phyloP scores from a whole-genome alignment of 2,888 invertebrate genomes.

The Adelognathus sp. region DNA sequence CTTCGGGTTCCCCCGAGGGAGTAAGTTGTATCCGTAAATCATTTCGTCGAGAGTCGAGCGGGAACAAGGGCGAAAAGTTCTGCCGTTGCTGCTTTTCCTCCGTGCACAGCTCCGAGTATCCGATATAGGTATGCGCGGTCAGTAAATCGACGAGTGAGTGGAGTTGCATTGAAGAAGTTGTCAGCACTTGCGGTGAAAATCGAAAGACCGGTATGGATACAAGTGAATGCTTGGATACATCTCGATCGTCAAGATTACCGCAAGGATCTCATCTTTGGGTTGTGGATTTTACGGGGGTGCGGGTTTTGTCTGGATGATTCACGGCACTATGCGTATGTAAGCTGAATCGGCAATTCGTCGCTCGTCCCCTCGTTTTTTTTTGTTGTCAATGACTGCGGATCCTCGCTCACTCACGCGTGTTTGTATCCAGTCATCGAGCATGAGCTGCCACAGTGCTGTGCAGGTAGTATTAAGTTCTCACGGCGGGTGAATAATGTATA shows the following conservation, averaged over 20 bases:
- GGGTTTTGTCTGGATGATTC: neutral
- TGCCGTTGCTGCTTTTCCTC: conserved; percentile 29
- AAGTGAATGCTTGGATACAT: conserved; percentile 6
- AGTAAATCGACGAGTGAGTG: neutral
- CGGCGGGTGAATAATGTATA: conserved; percentile 21
- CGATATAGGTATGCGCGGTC: neutral
- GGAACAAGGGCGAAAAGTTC: conserved; percentile 53
- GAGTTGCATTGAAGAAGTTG: conserved; percentile 31
- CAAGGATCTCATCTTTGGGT: neutral
- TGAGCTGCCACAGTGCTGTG: conserved; percentile 21
- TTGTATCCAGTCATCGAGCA: conserved; percentile 34
- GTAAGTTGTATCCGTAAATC: conserved; percentile 59
- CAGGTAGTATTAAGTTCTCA: conserved; percentile 63
- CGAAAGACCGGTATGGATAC: neutral
- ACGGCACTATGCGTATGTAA: neutral
- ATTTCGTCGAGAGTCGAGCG: conserved; percentile 55
- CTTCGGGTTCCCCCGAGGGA: conserved; percentile 50
- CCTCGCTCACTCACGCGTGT: conserved; percentile 22
- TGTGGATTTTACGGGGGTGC: neutral
- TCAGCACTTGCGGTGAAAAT: conserved; percentile 39
- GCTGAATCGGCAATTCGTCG: conserved; percentile 46
- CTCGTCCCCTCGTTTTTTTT: conserved; percentile 15
- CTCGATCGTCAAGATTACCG: conserved; percentile 38
- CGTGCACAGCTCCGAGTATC: conserved; percentile 1
- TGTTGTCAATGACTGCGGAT: conserved; percentile 30